Conservation (phyloP, 2,113 vertebrate species). For the Xiphophorus hellerii region DNA sequence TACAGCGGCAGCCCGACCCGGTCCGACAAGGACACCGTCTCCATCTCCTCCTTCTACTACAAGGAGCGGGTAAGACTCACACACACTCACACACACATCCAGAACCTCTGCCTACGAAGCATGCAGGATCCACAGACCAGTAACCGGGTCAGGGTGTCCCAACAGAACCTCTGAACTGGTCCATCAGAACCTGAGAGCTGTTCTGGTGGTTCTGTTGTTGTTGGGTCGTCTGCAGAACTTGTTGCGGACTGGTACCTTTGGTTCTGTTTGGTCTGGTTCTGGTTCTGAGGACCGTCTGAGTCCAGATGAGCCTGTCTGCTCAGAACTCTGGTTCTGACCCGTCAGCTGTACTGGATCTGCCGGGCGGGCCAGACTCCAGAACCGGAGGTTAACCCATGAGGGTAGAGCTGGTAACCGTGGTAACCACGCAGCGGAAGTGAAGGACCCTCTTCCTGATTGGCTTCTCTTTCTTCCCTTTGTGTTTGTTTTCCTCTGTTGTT, state of each 20-base stretch:
- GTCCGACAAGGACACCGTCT: constrained; percentile 95
- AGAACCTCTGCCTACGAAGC: too few relatives aligned
- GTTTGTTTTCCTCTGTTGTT: constrained; percentile 3
- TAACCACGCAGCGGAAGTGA: not conserved
- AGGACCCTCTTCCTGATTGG: constrained; percentile 20
- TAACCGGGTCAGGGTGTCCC: too few relatives aligned
- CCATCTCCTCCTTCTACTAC: constrained; percentile 98
- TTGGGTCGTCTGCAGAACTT: too few relatives aligned
- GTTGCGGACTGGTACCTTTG: too few relatives aligned
- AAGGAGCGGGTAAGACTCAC: constrained; percentile 91
- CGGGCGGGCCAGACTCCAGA: not conserved
- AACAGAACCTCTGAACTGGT: too few relatives aligned
- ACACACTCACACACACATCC: not conserved
- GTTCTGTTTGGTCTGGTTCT: too few relatives aligned
- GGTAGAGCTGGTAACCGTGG: not conserved
- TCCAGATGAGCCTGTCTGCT: too few relatives aligned
- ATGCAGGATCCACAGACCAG: too few relatives aligned
- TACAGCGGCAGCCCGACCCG: constrained; percentile 96
- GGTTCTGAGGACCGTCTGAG: too few relatives aligned
- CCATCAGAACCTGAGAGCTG: not conserved
- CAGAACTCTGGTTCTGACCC: too few relatives aligned
- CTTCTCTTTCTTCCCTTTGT: constrained; percentile 28
- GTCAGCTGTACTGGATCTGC: too few relatives aligned
- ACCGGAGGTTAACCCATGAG: not conserved
- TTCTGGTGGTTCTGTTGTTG: too few relatives aligned